Evolutionary conservation across 1,140 invertebrate genomes (phyloP).

Genomic region (Macrotrachela quadricornifera): DNA sequence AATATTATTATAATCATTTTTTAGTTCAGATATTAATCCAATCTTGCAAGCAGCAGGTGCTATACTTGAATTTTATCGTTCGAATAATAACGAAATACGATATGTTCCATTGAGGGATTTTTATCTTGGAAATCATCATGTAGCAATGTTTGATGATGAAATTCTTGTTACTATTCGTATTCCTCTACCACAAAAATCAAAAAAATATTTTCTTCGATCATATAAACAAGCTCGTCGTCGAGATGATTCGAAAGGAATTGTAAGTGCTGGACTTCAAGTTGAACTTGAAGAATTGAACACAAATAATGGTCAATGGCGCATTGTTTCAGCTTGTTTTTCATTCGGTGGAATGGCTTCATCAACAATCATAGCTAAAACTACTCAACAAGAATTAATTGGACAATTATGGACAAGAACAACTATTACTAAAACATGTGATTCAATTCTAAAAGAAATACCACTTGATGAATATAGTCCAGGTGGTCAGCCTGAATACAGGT

Average conservation of each 20-base stretch:
- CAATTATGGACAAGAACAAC: too few relatives aligned
- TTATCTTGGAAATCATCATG: slow-evolving; percentile 69
- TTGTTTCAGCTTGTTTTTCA: slow-evolving; percentile 17
- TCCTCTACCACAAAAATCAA: too few relatives aligned
- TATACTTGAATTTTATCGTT: slow-evolving; percentile 36
- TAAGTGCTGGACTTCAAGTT: slow-evolving; percentile 42
- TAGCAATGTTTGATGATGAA: slow-evolving; percentile 50
- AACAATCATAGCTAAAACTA: too few relatives aligned
- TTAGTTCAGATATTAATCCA: slow-evolving; percentile 70
- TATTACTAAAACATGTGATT: too few relatives aligned
- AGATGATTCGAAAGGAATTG: slow-evolving; percentile 85
- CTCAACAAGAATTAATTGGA: too few relatives aligned
- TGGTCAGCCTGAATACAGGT: too few relatives aligned
- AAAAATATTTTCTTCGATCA: slow-evolving; percentile 43
- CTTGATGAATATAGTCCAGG: too few relatives aligned
- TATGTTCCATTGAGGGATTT: slow-evolving; percentile 33
- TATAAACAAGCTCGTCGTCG: slow-evolving; percentile 73
- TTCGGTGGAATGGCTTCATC: slow-evolving; percentile 11
- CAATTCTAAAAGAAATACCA: too few relatives aligned
- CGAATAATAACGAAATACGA: slow-evolving; percentile 18
- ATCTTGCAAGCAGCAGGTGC: slow-evolving; percentile 54
- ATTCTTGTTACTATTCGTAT: slow-evolving; percentile 33
- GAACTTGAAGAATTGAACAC: slow-evolving; percentile 19
- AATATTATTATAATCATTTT: too few relatives aligned
- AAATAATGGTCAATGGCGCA: slow-evolving; percentile 12